A percentile compares a stretch with the other conserved stretches of the same genome.
These are phyloP conservation scores for Epicampocera succincta DNA, from an alignment of 2,888 invertebrate species.

Conservation along the genomic window DNA sequence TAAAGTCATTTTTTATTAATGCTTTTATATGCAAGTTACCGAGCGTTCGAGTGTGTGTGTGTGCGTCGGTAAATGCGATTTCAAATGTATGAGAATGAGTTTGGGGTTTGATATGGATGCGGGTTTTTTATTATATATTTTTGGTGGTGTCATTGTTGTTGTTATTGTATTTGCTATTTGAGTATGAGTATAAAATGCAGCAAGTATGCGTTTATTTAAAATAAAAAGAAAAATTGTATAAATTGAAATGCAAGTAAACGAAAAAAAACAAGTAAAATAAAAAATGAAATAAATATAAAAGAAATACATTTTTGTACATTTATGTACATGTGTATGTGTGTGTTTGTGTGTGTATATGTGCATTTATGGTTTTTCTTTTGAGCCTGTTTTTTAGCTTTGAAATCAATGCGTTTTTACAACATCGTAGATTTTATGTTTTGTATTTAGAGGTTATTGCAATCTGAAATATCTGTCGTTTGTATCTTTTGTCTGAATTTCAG, in stretches of 20 bases:
- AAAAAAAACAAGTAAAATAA: conserved; percentile 25
- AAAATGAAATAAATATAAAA: conserved; percentile 31
- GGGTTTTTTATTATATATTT: conserved; percentile 39
- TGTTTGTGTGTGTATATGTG: conserved; percentile 38
- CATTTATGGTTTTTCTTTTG: conserved; percentile 64
- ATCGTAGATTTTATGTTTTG: conserved; percentile 26
- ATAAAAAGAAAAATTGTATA: conserved; percentile 31
- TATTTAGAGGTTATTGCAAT: conserved; percentile 64
- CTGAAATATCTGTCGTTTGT: conserved; percentile 60
- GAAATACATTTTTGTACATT: neutral
- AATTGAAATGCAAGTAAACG: conserved; percentile 52
- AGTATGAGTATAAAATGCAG: conserved; percentile 33
- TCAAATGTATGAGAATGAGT: conserved; percentile 39
- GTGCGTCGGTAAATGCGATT: neutral
- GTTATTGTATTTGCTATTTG: conserved; percentile 12
- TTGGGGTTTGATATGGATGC: conserved; percentile 58
- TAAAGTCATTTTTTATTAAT: conserved; percentile 61
- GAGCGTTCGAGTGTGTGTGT: neutral
- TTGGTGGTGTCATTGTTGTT: conserved; percentile 36
- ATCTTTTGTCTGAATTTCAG: conserved; percentile 58
- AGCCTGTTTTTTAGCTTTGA: conserved; percentile 61
- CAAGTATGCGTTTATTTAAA: conserved; percentile 55
- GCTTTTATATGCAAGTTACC: conserved; percentile 39
- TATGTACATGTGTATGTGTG: no score
- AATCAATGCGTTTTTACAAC: conserved; percentile 46